phyloP scores from a whole-genome alignment of 2,797 vertebrate species.

The Vultur gryphus region DNA sequence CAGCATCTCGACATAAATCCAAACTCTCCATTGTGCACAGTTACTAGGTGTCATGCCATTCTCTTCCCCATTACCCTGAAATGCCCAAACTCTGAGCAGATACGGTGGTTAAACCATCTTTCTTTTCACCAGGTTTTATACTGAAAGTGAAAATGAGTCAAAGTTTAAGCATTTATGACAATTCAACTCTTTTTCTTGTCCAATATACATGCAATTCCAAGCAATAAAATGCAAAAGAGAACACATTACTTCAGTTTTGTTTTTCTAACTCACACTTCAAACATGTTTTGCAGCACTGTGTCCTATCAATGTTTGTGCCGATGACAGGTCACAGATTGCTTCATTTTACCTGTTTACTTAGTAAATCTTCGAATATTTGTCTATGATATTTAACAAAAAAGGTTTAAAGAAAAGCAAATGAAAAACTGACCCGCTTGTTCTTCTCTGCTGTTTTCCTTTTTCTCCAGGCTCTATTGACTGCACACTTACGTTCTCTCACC shows the following conservation, averaged over 20 bases:
- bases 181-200: background rate
- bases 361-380: background rate
- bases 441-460: conserved; percentile 35
- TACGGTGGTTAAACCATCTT: background rate
- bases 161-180: background rate
- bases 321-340: background rate
- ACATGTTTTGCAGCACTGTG: background rate
- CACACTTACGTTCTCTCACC: conserved; percentile 90
- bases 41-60: background rate
- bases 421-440: background rate
- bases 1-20: background rate
- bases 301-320: background rate
- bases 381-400: background rate
- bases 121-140: background rate
- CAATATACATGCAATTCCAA: background rate
- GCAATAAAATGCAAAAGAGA: background rate
- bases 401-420: background rate
- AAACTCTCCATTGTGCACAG: background rate
- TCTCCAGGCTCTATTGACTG: conserved; percentile 83
- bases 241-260: fast-evolving
- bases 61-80: background rate
- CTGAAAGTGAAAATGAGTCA: background rate
- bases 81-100: background rate
- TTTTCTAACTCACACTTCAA: background rate
- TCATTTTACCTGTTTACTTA: background rate